These are phyloP conservation scores for Drosophila diplacantha DNA, from an alignment of 2,888 invertebrate genomes.

Conservation along the genomic window DNA sequence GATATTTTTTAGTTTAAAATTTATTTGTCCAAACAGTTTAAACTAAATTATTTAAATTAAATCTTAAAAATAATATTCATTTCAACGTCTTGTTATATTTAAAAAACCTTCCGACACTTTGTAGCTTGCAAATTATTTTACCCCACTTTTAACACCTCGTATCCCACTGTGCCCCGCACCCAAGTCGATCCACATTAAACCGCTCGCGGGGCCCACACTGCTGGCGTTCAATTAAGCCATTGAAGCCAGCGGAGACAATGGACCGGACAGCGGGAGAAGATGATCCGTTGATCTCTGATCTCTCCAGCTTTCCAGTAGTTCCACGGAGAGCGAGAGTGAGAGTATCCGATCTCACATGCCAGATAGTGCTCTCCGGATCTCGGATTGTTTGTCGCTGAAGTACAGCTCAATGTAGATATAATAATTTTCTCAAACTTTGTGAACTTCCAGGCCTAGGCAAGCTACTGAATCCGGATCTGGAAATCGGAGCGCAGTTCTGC, in stretches of 20 bases:
- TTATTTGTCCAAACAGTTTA: too few relatives aligned
- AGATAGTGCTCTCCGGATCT: constrained; percentile 20
- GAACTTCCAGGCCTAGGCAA: constrained; percentile 86
- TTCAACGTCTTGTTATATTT: neutral
- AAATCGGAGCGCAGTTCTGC: constrained; percentile 86
- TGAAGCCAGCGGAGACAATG: constrained; percentile 45
- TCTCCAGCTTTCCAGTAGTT: constrained; percentile 8
- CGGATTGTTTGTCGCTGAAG: constrained; percentile 32
- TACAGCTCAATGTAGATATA: constrained; percentile 13
- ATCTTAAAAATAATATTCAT: neutral
- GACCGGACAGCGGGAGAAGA: constrained; percentile 30
- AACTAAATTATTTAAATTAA: neutral
- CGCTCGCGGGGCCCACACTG: constrained; percentile 37
- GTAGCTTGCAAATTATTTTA: neutral
- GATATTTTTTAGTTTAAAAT: too few relatives aligned
- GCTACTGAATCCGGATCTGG: constrained; percentile 84
- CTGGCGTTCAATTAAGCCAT: constrained; percentile 61
- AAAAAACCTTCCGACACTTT: neutral
- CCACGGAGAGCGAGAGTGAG: constrained; percentile 17
- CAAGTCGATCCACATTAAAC: constrained; percentile 43
- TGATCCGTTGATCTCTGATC: constrained; percentile 14
- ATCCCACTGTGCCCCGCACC: constrained; percentile 43
- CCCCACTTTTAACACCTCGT: neutral
- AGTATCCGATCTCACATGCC: constrained; percentile 15
- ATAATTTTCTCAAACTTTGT: constrained; percentile 49